A percentile compares a stretch with the other conserved stretches of the same genome.
Conservation (phyloP, 2,113 vertebrate genomes). For the Halichoerus grypus region DNA sequence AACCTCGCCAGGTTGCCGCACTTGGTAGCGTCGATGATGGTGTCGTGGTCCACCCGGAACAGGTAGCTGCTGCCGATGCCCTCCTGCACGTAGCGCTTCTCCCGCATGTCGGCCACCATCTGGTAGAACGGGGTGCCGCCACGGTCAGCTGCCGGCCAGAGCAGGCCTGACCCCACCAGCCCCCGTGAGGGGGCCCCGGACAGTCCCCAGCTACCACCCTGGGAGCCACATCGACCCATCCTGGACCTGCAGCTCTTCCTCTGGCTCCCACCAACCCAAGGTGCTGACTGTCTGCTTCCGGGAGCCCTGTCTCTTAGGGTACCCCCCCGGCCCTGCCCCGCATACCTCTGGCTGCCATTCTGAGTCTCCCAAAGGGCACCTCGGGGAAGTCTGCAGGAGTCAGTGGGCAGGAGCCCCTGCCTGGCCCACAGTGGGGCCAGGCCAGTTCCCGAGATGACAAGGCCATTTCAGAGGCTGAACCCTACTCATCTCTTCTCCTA, state of each 20-base stretch:
- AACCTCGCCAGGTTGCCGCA: conserved; percentile 95
- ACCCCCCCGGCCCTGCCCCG: not conserved
- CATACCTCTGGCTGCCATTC: not conserved
- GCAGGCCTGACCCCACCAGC: not conserved
- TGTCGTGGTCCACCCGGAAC: conserved; percentile 96
- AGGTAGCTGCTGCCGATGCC: conserved; percentile 97
- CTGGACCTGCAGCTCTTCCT: not conserved
- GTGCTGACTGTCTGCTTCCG: not conserved
- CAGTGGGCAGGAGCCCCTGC: not conserved
- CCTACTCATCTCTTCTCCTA: not conserved
- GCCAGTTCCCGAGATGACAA: not conserved
- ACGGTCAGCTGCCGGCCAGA: not conserved
- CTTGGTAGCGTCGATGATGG: conserved; percentile 97
- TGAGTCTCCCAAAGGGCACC: not conserved
- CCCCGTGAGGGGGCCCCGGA: not conserved
- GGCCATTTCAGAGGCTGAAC: not conserved
- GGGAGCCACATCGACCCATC: not conserved
- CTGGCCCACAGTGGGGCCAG: not conserved
- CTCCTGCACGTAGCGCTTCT: conserved; percentile 95
- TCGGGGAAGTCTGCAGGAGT: not conserved
- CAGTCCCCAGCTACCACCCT: not conserved
- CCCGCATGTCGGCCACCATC: conserved; percentile 96
- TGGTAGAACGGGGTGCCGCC: conserved; percentile 47
- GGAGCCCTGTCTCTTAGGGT: not conserved
- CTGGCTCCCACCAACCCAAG: not conserved